Evolutionary conservation across 2,888 invertebrate species (phyloP).

Genomic region (Darwinula stevensoni): DNA sequence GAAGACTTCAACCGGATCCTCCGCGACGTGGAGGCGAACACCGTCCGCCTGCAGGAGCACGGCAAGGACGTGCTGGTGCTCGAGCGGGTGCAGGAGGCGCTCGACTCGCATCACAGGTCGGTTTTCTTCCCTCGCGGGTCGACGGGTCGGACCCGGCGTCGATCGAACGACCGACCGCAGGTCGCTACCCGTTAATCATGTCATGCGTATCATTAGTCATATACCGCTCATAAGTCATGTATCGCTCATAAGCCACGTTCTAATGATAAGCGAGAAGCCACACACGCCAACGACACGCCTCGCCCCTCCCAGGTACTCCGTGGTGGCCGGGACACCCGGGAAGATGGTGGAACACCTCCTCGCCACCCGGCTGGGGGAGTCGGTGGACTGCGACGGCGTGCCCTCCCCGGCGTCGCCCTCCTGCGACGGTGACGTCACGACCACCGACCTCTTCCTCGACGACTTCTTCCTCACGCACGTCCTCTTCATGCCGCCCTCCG

Average conservation of each 20-base stretch:
- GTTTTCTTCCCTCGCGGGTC: slow-evolving; percentile 45
- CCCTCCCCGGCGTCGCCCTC: slow-evolving; percentile 8
- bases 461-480: slow-evolving; percentile 55
- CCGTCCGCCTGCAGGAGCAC: slow-evolving; percentile 49
- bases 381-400: no score
- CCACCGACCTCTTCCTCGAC: slow-evolving; percentile 40
- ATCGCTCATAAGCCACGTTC: no score
- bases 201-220: no score
- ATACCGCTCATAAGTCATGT: no score
- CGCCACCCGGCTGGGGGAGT: slow-evolving; percentile 35
- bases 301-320: slow-evolving; percentile 41
- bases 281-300: no score
- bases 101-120: slow-evolving; percentile 30
- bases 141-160: slow-evolving; percentile 58
- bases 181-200: no score
- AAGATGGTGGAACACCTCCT: slow-evolving; percentile 60
- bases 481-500: slow-evolving; percentile 45
- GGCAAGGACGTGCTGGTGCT: slow-evolving; percentile 50
- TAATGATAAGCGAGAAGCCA: no score
- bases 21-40: slow-evolving; percentile 60
- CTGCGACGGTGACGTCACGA: slow-evolving; percentile 11
- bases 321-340: slow-evolving; percentile 56
- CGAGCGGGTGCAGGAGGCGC: slow-evolving; percentile 21
- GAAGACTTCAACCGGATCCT: slow-evolving; percentile 53
- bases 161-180: slow-evolving; percentile 54